A percentile compares a stretch with the other conserved stretches of the same genome.
These are phyloP conservation scores for Ectemnius lituratus DNA, from an alignment of 2,888 invertebrate genomes.

Conservation along the genomic window DNA sequence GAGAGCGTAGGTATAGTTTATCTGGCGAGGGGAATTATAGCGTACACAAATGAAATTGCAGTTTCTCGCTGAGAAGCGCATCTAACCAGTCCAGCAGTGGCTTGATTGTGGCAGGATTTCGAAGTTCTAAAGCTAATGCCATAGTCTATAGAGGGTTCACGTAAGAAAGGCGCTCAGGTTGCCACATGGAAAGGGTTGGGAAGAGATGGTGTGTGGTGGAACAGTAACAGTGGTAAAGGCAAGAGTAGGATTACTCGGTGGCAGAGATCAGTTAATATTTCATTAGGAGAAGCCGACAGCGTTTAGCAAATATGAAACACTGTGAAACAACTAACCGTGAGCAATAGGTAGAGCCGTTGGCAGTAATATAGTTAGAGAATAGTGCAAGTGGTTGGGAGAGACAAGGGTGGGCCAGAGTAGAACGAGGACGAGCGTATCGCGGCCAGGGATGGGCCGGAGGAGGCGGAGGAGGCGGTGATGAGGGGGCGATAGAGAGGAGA, in stretches of 20 bases:
- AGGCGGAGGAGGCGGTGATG: constrained; percentile 20
- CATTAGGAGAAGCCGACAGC: constrained; percentile 33
- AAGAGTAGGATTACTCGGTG: not conserved
- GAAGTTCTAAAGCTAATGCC: not conserved
- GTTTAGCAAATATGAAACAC: constrained; percentile 55
- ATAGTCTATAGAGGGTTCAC: too few species aligned
- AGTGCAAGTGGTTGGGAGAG: constrained; percentile 46
- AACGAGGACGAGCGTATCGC: not conserved
- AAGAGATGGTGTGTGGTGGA: too few species aligned
- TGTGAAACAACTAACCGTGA: constrained; percentile 51
- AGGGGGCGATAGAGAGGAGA: constrained; percentile 8
- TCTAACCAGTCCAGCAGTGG: constrained; percentile 15
- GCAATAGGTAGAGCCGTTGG: constrained; percentile 45
- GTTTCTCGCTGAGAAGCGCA: not conserved
- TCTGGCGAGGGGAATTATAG: too few species aligned
- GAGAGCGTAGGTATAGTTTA: too few species aligned
- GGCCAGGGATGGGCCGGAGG: constrained; percentile 26
- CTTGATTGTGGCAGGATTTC: constrained; percentile 22
- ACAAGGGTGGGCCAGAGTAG: constrained; percentile 8
- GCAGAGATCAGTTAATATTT: constrained; percentile 40
- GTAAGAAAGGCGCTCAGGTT: too few species aligned
- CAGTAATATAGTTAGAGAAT: constrained; percentile 62
- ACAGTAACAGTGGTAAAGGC: too few species aligned
- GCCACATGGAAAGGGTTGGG: too few species aligned
- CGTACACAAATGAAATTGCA: not conserved